phyloP scores from a whole-genome alignment of 2,888 invertebrate species.

The Lithophane leautieri region DNA sequence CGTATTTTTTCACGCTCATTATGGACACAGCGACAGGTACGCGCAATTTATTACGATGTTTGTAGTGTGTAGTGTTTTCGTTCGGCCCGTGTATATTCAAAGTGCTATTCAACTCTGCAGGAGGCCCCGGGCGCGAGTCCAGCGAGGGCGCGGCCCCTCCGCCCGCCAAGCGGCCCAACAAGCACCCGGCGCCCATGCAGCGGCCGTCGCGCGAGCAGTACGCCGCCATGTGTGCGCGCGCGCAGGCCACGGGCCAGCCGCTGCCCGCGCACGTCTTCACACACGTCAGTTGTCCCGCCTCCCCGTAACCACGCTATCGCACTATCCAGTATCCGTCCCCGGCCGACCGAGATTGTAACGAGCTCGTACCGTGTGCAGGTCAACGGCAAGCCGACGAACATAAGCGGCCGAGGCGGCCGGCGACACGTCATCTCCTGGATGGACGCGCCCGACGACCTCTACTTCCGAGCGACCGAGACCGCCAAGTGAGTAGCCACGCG shows the following conservation, averaged over 20 bases:
- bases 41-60: constrained; percentile 24
- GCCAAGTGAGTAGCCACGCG: constrained; percentile 93
- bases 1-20: constrained; percentile 62
- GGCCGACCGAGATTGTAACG: constrained; percentile 46
- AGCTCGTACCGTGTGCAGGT: constrained; percentile 84
- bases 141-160: constrained; percentile 87
- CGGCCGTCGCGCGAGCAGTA: constrained; percentile 93
- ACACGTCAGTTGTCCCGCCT: constrained; percentile 86
- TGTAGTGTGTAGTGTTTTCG: neutral
- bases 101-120: constrained; percentile 55
- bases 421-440: constrained; percentile 99
- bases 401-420: constrained; percentile 94
- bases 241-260: constrained; percentile 92
- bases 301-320: constrained; percentile 21
- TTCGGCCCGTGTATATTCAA: neutral
- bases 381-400: constrained; percentile 95
- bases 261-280: constrained; percentile 92
- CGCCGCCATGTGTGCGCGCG: constrained; percentile 93
- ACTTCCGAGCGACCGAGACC: constrained; percentile 97
- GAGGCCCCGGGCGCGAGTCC: constrained; percentile 74
- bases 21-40: constrained; percentile 73
- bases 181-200: constrained; percentile 93
- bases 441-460: constrained; percentile 99
- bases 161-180: constrained; percentile 95
- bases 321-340: constrained; percentile 24